Evolutionary conservation across 2,888 invertebrate species (phyloP).

Genomic region (Temnothorax ravouxi): DNA sequence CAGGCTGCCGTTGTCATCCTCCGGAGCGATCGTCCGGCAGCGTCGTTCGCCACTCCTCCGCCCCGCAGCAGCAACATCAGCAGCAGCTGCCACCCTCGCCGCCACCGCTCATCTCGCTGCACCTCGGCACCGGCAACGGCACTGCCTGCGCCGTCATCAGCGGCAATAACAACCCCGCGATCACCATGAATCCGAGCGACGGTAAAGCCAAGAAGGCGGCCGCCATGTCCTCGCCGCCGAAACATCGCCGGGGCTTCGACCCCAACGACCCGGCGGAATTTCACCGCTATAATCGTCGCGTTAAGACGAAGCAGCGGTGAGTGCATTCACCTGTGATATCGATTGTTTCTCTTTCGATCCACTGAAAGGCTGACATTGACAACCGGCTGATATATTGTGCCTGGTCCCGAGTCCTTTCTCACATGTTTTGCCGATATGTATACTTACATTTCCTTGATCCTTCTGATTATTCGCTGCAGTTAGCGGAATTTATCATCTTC

Average conservation of each 20-base stretch:
- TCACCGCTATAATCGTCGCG: constrained; percentile 82
- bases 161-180: constrained; percentile 60
- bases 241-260: constrained; percentile 84
- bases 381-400: constrained; percentile 50
- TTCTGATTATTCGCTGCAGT: not conserved
- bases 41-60: constrained; percentile 64
- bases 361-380: constrained; percentile 49
- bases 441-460: constrained; percentile 1
- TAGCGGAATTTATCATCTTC: not conserved
- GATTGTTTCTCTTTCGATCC: constrained; percentile 53
- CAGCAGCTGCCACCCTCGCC: constrained; percentile 76
- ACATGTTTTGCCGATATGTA: not conserved
- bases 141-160: constrained; percentile 43
- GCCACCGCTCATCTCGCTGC: constrained; percentile 73
- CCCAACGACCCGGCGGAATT: constrained; percentile 80
- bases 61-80: constrained; percentile 56
- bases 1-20: constrained; percentile 78
- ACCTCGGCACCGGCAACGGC: constrained; percentile 67
- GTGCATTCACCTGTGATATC: constrained; percentile 67
- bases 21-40: constrained; percentile 56
- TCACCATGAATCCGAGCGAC: constrained; percentile 72
- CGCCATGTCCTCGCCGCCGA: constrained; percentile 83
- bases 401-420: constrained; percentile 21
- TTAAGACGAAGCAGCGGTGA: constrained; percentile 84
- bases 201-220: constrained; percentile 76